Conservation (phyloP, 2,888 invertebrate genomes). For the Dimorphilus gyrociliatus region DNA sequence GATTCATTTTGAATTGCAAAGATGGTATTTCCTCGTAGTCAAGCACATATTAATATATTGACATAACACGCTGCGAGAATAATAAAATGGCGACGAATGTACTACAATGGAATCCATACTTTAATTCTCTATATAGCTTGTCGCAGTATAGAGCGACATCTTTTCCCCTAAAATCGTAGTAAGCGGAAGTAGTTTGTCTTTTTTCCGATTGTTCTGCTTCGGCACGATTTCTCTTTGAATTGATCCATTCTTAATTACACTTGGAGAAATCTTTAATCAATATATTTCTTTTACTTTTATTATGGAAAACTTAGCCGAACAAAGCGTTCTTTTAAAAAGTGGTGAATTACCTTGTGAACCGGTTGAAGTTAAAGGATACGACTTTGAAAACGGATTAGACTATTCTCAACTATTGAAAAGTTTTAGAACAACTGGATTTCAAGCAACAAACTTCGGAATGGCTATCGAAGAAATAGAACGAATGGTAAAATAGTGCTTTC, state of each 20-base stretch:
- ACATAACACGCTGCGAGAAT: too few species aligned
- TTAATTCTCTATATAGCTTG: too few species aligned
- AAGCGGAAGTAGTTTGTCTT: too few species aligned
- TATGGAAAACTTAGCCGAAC: neutral
- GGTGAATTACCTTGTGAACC: constrained; percentile 10
- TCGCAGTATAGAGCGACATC: too few species aligned
- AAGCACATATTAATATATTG: too few species aligned
- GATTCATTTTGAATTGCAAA: too few species aligned
- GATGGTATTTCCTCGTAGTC: too few species aligned
- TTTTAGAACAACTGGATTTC: constrained; percentile 74
- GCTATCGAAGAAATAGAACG: constrained; percentile 77
- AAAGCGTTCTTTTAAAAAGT: neutral
- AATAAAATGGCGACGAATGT: too few species aligned
- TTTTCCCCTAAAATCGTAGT: too few species aligned
- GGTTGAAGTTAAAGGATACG: constrained; percentile 52
- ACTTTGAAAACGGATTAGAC: constrained; percentile 72
- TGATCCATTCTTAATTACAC: neutral
- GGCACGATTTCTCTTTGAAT: too few species aligned
- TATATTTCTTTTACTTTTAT: neutral
- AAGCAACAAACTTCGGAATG: constrained; percentile 82
- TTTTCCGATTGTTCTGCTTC: too few species aligned
- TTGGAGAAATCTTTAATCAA: neutral
- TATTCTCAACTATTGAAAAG: constrained; percentile 64
- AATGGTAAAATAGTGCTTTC: constrained; percentile 59
- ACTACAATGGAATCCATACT: too few species aligned